Evolutionary conservation across 2,113 vertebrate genomes (phyloP).

Genomic region (Castor canadensis): DNA sequence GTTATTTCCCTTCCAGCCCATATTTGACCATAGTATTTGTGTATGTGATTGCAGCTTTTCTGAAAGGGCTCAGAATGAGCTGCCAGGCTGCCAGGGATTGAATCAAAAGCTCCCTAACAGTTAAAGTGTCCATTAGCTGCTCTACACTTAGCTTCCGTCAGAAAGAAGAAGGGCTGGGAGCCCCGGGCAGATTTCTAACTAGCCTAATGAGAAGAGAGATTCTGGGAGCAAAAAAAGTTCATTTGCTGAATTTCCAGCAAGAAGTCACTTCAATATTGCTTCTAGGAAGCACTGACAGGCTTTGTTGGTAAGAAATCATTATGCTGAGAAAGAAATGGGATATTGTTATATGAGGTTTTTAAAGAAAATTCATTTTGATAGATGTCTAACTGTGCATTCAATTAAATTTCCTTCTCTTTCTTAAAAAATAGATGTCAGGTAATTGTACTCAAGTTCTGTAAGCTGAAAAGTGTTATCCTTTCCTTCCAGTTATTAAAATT

Average conservation of each 20-base stretch:
- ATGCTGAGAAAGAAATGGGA: slow-evolving; percentile 73
- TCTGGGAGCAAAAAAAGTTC: slow-evolving; percentile 69
- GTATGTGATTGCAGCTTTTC: slow-evolving; percentile 54
- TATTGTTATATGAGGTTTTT: slow-evolving; percentile 72
- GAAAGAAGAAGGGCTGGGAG: slow-evolving; percentile 56
- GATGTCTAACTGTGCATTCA: slow-evolving; percentile 73
- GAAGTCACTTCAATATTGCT: slow-evolving; percentile 77
- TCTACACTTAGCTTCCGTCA: slow-evolving; percentile 64
- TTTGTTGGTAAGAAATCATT: slow-evolving; percentile 80
- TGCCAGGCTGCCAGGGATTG: slow-evolving; percentile 42
- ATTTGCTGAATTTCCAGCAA: slow-evolving; percentile 76
- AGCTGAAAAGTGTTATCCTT: slow-evolving; percentile 59
- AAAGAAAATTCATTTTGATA: slow-evolving; percentile 74
- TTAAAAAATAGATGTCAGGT: slow-evolving; percentile 60
- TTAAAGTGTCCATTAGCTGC: slow-evolving; percentile 67
- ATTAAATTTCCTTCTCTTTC: slow-evolving; percentile 72
- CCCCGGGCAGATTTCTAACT: slow-evolving; percentile 65
- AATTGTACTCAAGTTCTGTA: slow-evolving; percentile 62
- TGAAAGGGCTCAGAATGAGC: slow-evolving; percentile 55
- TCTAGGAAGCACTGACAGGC: slow-evolving; percentile 78
- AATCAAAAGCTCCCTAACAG: slow-evolving; percentile 60
- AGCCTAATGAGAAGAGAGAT: slow-evolving; percentile 70
- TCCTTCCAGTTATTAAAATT: slow-evolving; percentile 58
- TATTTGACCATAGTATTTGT: slow-evolving; percentile 67
- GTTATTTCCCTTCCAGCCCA: slow-evolving; percentile 36